Evolutionary conservation across 2,797 vertebrate genomes (phyloP), one percentile per base, ranked within the genome.

Genomic region (Potorous gilbertii): DNA sequence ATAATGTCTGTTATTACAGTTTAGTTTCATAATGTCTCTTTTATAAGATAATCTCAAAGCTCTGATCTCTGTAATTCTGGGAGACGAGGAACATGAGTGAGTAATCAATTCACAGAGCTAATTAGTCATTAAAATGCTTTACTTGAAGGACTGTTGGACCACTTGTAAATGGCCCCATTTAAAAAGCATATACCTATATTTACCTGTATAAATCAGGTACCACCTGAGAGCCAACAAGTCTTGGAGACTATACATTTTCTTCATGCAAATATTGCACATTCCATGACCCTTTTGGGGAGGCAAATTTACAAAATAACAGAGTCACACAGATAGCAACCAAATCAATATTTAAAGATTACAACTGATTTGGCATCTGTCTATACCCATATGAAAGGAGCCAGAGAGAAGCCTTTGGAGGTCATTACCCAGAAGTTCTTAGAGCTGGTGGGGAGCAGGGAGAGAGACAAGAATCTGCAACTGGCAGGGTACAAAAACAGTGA

Each of bases 1-100:
- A 56, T 95, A 55, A 95, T 90, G 93, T 94, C 40, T 55, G 40
- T 28, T 59, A 92, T 56, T 66, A 46, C 9, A 94, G 54, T 92
- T 55, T 28, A 3, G 59, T 55, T 95, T 57, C 81, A 89, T 11
- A 93, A 55, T 94, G 92, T 9, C 74, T 29, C 57, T 59, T 90
- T 92, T 34, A 52, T 9, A 54, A 90, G 54, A 31, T 52, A 6
- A 89, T 57, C 2, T 5, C 52, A 55, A 74, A 21, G 3, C 13
- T 90, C 34, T 91, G 74, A 94, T 46, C 87, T 31, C 40, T 54
- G n/a, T 92, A 50, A 59, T 93, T 91, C 91, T 55, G 50, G 93
- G 46, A 52, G 91, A 21, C 0, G 24, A 10, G 29, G 56, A 57
- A 24, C 18, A 91, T 50, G 50, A 74, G 31, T 55, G 24, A 54